Base-by-base conservation (phyloP, 2,797 vertebrate genomes). In the Lithobates sylvaticus region DNA sequence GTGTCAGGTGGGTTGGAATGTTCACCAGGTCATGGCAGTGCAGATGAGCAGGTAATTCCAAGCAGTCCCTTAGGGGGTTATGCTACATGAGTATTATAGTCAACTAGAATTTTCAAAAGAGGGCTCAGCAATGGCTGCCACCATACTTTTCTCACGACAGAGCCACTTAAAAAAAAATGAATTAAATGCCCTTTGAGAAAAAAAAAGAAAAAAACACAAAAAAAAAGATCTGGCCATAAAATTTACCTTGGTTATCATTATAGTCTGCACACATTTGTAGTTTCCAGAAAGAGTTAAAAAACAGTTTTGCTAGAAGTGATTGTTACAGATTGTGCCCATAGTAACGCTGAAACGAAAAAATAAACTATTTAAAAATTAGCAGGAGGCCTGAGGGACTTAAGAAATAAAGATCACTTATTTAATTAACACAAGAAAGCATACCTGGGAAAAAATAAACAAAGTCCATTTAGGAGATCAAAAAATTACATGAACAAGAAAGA, bases 401-500 rank as follows among this genome's bases (percentile, higher is more conserved):
- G 18, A n/a, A 82, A 61, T 82, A 61, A 42, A 61, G 13, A 72
- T 29, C 9, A 21, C 26, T 73, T 61, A 82, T 73, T 74, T 65
- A 73, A 74, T 64, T 65, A 83, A 74, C 69, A 83, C 6, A 21
- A 13, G 44, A 44, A 15, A 27, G 69, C 9, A 32, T 70, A 36
- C 23, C 64, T 32, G 50, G 29, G 15, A 6, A 70, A 79, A 83
- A 76, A 67, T 32, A 71, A 78, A 73, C 47, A 34, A 26, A 10
- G 23, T 15, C 7, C 65, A 80, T 80, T 73, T 50, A 47, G 21
- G n/a, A 67, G 58, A 85, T 79, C 23, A 47, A 18, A 67, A 78
- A 85, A 34, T 64, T 26, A 32, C 4, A 72, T n/a, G 67, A 50
- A 80, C 2, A 58, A 70, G 47, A 34, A 21, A 39, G n/a, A 6